Conservation (phyloP, 2,797 vertebrate species). For the Pangasius djambal region DNA sequence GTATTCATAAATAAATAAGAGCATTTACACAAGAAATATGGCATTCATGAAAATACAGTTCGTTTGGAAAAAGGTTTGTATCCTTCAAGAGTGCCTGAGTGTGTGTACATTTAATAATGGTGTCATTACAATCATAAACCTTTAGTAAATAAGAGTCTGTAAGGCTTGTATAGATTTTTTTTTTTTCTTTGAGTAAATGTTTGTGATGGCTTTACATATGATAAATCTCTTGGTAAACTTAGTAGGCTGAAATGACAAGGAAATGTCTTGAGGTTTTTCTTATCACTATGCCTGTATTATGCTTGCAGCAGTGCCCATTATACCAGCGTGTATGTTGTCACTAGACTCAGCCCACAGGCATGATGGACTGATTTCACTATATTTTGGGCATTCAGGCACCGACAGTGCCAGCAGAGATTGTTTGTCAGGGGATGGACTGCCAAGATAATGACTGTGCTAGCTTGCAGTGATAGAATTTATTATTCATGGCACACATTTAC, state of each 20-base stretch:
- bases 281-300: background rate
- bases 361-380: slow-evolving; percentile 16
- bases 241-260: background rate
- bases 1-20: background rate
- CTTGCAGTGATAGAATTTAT: background rate
- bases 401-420: background rate
- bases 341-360: background rate
- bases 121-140: background rate
- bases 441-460: slow-evolving; percentile 18
- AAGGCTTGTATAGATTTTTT: background rate
- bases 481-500: background rate
- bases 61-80: background rate
- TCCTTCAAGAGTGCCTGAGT: background rate
- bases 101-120: background rate
- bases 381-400: background rate
- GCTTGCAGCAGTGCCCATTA: background rate
- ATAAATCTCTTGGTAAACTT: background rate
- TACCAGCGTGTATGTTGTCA: background rate
- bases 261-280: background rate
- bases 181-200: background rate
- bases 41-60: background rate
- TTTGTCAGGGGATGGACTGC: slow-evolving; percentile 25
- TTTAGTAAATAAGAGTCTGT: background rate
- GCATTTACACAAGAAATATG: background rate
- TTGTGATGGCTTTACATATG: background rate